phyloP scores from a whole-genome alignment of 2,888 invertebrate genomes.

The Drosophila cracens region DNA sequence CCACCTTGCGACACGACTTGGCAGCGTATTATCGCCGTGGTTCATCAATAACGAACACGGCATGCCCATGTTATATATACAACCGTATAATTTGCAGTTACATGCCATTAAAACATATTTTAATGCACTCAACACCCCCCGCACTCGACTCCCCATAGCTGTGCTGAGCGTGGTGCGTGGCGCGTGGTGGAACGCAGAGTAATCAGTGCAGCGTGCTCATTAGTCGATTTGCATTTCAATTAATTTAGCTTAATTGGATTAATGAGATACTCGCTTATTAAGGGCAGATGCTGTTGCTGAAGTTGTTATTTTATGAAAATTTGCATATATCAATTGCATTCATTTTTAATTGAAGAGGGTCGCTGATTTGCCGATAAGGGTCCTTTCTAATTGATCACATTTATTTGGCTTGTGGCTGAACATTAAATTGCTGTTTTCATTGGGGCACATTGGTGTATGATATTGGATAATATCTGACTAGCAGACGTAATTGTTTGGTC shows the following conservation, averaged over 20 bases:
- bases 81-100: conserved; percentile 58
- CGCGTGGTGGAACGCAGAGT: conserved; percentile 11
- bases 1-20: conserved; percentile 3
- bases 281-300: conserved; percentile 43
- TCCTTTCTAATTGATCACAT: conserved; percentile 46
- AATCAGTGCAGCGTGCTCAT: conserved; percentile 71
- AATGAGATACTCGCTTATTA: conserved; percentile 79
- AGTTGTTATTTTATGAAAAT: conserved; percentile 55
- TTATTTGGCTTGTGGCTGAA: neutral
- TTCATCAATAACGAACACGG: conserved; percentile 62
- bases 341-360: conserved; percentile 55
- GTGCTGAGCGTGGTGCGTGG: conserved; percentile 10
- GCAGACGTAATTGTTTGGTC: conserved; percentile 44
- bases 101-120: conserved; percentile 63
- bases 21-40: conserved; percentile 43
- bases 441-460: neutral
- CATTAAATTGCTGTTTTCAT: conserved; percentile 2
- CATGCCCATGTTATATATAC: conserved; percentile 58
- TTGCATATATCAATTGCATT: conserved; percentile 62
- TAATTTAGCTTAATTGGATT: conserved; percentile 80
- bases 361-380: conserved; percentile 66
- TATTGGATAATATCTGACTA: conserved; percentile 3
- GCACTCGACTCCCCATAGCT: neutral
- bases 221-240: conserved; percentile 79
- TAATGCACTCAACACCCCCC: conserved; percentile 32